These are phyloP conservation scores for Diabrotica undecimpunctata DNA, from an alignment of 1,140 invertebrate genomes.

Conservation along the genomic window DNA sequence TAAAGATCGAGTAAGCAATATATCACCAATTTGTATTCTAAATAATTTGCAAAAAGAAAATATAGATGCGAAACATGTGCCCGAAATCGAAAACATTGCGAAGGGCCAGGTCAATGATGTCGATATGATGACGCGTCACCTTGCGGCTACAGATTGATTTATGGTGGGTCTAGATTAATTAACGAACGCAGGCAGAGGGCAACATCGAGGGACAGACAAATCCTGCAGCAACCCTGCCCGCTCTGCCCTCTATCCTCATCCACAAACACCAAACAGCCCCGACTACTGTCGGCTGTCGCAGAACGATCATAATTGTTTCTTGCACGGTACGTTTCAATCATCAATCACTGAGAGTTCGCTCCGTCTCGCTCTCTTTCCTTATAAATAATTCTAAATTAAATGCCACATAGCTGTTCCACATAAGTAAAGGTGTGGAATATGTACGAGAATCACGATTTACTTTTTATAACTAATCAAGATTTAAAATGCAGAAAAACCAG, in stretches of 20 bases:
- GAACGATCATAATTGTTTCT: constrained; percentile 39
- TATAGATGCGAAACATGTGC: constrained; percentile 16
- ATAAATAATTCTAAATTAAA: constrained; percentile 3
- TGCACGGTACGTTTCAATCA: constrained; percentile 33
- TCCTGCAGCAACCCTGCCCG: constrained; percentile 31
- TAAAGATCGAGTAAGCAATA: neutral
- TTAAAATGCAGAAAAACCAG: no score
- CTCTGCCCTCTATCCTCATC: neutral
- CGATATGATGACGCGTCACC: constrained; percentile 47
- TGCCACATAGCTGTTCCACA: neutral
- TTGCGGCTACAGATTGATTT: constrained; percentile 47
- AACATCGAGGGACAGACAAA: constrained; percentile 34
- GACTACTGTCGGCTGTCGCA: constrained; percentile 35
- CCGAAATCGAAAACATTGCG: constrained; percentile 26
- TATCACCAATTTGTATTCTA: neutral
- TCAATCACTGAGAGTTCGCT: constrained; percentile 14
- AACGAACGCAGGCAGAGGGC: constrained; percentile 28
- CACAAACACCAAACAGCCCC: constrained; percentile 21
- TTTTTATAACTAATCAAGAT: no score
- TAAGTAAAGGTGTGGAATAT: no score
- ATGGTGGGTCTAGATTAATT: constrained; percentile 44
- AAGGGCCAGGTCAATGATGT: constrained; percentile 45
- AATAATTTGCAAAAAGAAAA: neutral
- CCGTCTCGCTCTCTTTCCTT: neutral
- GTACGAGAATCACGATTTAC: no score